Base-by-base conservation (phyloP, 2,888 invertebrate genomes). In the Apodemia duryi region DNA sequence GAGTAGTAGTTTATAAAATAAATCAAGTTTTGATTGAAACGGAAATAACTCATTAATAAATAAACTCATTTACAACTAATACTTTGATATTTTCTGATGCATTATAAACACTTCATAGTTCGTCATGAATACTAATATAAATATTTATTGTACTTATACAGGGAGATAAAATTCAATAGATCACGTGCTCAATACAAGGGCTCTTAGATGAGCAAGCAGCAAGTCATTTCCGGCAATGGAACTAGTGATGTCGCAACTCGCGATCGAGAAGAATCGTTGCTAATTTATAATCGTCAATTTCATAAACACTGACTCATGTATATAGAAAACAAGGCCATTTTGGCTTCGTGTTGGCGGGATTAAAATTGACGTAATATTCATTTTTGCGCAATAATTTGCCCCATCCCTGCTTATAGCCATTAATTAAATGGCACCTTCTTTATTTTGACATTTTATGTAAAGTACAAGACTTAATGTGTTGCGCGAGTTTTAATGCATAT, bases 261-360 rank as follows among this genome's bases (percentile, higher is more conserved):
- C 46, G 46, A 85, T 75, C 70, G 71, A 83, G 84, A 86, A 87
- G 81, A 87, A 85, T 85, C 79, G 74, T 77, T 83, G 84, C 83
- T 86, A 88, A 90, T 90, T 88, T 86, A 85, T 88, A 84, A 88
- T 84, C 80, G 79, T 85, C 83, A 83, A 82, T 87, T 86, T 85
- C 83, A 81, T 84, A 86, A 85, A 82, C 76, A 81, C 79, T 87
- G 87, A 86, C 77, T 87, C 85, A 86, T 75, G 71, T 73, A 76
- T 73, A 80, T 78, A 80, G 80, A 82, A 81, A 80, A 80, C 70
- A 70, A 69, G 69, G 71, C 69, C 70, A 38, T 35, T 43, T 52
- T 43, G 60, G 57, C 62, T 66, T 64, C 67, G 72, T 72, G 73
- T 73, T 71, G 73, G 72, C 66, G 72, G 71, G 66, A 68, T 68